Evolutionary conservation across 2,888 invertebrate species (phyloP), one percentile per base, ranked within the genome.

Genomic region (Chymomyza caudatula): DNA sequence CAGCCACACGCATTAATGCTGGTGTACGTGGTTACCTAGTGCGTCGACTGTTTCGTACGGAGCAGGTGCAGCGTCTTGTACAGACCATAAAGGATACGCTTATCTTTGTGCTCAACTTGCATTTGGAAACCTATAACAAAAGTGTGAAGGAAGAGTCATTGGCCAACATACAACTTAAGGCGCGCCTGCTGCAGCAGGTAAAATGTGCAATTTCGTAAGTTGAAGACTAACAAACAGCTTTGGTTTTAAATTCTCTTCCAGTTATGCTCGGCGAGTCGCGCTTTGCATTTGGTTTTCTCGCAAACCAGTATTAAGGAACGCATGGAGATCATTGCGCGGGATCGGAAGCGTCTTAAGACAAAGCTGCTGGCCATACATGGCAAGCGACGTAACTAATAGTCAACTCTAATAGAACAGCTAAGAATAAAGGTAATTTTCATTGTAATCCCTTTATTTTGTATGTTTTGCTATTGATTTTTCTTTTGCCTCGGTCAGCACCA

Each of bases 21-120:
- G 91, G 91, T 77, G 93, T 92, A 22, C 94, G 93, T 80, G 97
- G 98, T 0, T 97, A 93, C 89, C 91, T 98, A 61, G 94, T 95
- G 20, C 93, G 98, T 56, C 92, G 97, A 51, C 92, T 98, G 60
- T 93, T 97, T 91, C 92, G 92, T 78, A 96, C 97, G 0, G 95
- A 95, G 80, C 94, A 95, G 78, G 95, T 97, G 13, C 94, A 95
- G 89, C 92, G 92, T 63, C 92, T 96, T 17, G 95, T 90, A 0
- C 87, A 88, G 64, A 90, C 90, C n/a, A 90, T 90, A 63, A 86
- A 83, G 47, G 90, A 90, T 57, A 90, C 90, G 0, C 71, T 90
- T 17, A 82, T 90, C 56, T 90, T 90, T 76, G 89, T 89, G 60
- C 74, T 90, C 15, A 89, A 87, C 63, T 73, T 90, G 23, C 90